A percentile compares a stretch with the other conserved stretches of the same genome.
Conservation (phyloP, 2,113 vertebrate species). For the Petrocephalus microphthalmus region DNA sequence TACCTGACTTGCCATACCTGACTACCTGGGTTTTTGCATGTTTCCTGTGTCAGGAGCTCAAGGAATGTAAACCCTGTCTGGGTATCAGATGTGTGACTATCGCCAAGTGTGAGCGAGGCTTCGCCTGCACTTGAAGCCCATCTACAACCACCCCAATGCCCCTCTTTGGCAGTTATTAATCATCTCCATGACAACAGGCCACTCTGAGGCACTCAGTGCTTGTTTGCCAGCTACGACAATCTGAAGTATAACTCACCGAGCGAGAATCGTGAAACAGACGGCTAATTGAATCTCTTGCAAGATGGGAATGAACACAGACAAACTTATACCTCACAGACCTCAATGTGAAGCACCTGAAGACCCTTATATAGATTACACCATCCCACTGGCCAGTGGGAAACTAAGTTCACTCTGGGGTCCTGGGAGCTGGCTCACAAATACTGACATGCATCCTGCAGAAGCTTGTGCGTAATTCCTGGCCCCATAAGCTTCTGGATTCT, state of each 20-base stretch:
- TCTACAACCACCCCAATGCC: background rate
- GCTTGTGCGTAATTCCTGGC: background rate
- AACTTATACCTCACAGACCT: background rate
- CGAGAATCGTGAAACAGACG: background rate
- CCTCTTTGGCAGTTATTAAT: background rate
- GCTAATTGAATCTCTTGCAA: background rate
- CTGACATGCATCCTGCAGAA: background rate
- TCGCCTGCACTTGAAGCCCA: background rate
- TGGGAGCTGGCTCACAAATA: background rate
- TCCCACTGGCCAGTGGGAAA: background rate
- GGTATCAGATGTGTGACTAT: background rate
- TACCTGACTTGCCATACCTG: too few relatives aligned
- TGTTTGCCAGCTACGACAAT: background rate
- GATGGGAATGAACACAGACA: background rate
- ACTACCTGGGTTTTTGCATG: background rate
- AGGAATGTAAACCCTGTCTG: background rate
- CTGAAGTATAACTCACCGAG: background rate
- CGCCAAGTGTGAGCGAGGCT: background rate
- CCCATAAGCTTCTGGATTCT: background rate
- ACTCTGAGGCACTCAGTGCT: background rate
- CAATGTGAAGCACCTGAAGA: background rate
- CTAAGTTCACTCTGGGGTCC: background rate
- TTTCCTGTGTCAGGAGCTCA: background rate
- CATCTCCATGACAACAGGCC: slow-evolving; percentile 4
- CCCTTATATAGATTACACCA: background rate